Evolutionary conservation across 2,888 invertebrate species (phyloP), one percentile per base, ranked within the genome.

Genomic region (Cistogaster globosa): DNA sequence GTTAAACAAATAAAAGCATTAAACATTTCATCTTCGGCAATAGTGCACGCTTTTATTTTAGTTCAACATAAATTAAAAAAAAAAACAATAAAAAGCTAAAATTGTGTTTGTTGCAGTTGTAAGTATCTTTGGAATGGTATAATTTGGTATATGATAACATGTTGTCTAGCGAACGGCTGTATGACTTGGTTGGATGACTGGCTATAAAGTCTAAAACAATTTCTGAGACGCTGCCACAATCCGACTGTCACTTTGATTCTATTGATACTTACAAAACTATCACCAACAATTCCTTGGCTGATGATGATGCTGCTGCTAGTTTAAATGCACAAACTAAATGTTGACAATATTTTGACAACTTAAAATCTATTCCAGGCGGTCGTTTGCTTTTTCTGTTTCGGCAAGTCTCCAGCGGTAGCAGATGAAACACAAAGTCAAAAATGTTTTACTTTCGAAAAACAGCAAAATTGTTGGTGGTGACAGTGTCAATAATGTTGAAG

Each of bases 341-440:
- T 82, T 86, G 86, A 67, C 86, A 83, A 86, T 87, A 76, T 87
- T 87, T 83, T 87, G 87, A 84, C 87, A 87, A 86, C 84, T 84
- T 76, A 84, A 84, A 84, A 85, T 79, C 84, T 77, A 85, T 79
- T 76, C 86, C 48, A 82, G 81, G 81, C 76, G 87, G 78, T 81
- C 76, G 77, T 45, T 82, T 53, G 8, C 42, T 78, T 63, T 55
- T 42, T 69, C 42, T 67, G 48, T 58, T 58, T 48, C 67, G 65
- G 32, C 18, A 45, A 20, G 22, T 51, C 58, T 51, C 53, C 26
- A 81, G 67, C 62, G 77, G 74, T 51, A 69, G 45, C 53, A 80
- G 71, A 84, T 84, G 71, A 84, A 84, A 84, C 79, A 67, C 42
- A 68, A 71, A 55, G 38, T 76, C 67, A 20, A 62, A 81, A 81